Evolutionary conservation across 2,797 vertebrate species (phyloP), one percentile per base, ranked within the genome.

Genomic region (Podargus strigoides): DNA sequence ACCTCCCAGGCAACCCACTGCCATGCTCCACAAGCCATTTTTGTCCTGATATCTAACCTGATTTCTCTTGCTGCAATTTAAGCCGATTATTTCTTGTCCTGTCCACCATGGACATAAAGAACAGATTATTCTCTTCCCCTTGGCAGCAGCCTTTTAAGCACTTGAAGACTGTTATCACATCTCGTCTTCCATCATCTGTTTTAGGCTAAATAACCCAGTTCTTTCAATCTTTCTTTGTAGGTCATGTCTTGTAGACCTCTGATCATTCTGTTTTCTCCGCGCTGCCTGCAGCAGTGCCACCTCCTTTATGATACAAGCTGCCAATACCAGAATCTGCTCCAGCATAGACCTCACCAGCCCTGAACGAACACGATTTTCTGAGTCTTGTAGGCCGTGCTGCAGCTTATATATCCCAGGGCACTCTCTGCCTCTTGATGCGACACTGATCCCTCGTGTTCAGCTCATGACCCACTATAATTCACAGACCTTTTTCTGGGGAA

Each of bases 191-290:
- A 96, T 96, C 96, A 95, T 95, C 94, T 95, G 94, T 96, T 96
- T 95, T 93, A 96, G 96, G 88, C 85, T 95, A 96, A 96, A 96
- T 96, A 96, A 96, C 96, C 95, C 94, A 95, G 74, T 96, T 96
- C 94, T 96, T 96, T 96, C 96, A 95, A 95, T 95, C 96, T 95
- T 94, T 47, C 93, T 96, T 96, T 96, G 93, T 96, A 96, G 96
- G 96, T 96, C 93, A 87, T 79, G 90, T 96, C 92, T 96, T 37
- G 14, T 44, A 95, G 96, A 96, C 96, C 96, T 95, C 93, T 95
- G 95, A 96, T 96, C 83, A 79, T 91, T 81, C 91, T 63, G 53
- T 73, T 91, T 81, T 73, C 85, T 68, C 69, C 0, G 14, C 0
- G 8, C 84, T 81, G 91, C 90, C 88, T 94, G 79, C 85, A 88